Evolutionary conservation across 1,140 invertebrate species (phyloP).

Genomic region (Sarcophaga bullata): DNA sequence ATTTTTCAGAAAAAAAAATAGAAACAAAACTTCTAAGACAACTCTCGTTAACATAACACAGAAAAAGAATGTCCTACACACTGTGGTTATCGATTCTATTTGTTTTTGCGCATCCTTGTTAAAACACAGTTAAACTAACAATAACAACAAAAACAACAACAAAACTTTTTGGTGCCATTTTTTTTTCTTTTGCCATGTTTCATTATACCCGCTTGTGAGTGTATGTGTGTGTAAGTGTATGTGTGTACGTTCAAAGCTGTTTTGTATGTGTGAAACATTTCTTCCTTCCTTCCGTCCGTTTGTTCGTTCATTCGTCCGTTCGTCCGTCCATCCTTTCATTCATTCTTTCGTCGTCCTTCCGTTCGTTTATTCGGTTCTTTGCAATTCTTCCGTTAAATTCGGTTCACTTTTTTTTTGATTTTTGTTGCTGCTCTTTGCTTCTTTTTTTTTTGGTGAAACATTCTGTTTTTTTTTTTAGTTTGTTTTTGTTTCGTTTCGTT

Average conservation of each 20-base stretch:
- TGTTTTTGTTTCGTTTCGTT: conserved; percentile 13
- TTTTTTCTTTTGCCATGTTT: background rate
- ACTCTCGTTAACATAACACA: too few relatives aligned
- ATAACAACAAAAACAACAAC: too few relatives aligned
- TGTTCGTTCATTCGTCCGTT: conserved; percentile 23
- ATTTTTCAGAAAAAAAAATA: too few relatives aligned
- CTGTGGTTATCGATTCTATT: background rate
- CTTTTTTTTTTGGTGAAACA: background rate
- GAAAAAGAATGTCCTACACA: too few relatives aligned
- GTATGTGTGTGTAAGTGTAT: conserved; percentile 39
- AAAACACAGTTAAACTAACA: too few relatives aligned
- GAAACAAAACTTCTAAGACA: too few relatives aligned
- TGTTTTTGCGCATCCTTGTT: conserved; percentile 43
- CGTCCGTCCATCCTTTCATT: conserved; percentile 41
- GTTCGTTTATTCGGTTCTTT: conserved; percentile 16
- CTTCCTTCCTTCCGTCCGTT: conserved; percentile 45
- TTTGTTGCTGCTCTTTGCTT: background rate
- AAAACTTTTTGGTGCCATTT: background rate
- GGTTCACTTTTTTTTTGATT: background rate
- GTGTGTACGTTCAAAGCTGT: conserved; percentile 42
- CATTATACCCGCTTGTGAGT: background rate
- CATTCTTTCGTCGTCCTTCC: too few relatives aligned
- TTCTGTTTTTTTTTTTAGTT: background rate
- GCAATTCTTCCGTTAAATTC: conserved; percentile 29
- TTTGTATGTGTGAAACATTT: conserved; percentile 46